Evolutionary conservation across 2,797 vertebrate genomes (phyloP).

Genomic region (Cottoperca gobio): DNA sequence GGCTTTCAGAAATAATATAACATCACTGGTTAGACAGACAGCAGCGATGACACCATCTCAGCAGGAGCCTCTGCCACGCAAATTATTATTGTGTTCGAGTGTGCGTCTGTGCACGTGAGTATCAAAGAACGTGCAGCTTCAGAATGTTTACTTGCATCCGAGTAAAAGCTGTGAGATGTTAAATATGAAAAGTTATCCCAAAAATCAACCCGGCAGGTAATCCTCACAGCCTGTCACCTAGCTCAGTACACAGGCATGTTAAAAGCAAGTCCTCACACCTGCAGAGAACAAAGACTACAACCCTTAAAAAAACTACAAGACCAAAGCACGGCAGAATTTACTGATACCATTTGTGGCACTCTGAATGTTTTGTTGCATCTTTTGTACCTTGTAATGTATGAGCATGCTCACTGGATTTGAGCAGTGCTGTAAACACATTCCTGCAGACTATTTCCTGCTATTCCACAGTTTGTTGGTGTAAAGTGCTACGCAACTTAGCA

Average conservation of each 20-base stretch:
- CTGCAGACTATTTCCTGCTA: background rate
- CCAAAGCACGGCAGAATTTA: background rate
- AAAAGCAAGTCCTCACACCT: constrained; percentile 8
- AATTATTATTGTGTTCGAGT: constrained; percentile 3
- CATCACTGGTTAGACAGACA: constrained; percentile 39
- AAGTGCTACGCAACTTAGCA: background rate
- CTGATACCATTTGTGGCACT: background rate
- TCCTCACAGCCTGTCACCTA: constrained; percentile 9
- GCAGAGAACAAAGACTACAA: constrained; percentile 9
- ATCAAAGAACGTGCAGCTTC: constrained; percentile 6
- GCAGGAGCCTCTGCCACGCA: constrained; percentile 1
- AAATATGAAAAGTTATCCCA: constrained; percentile 8
- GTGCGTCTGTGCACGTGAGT: constrained; percentile 14
- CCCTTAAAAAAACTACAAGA: background rate
- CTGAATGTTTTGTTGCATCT: background rate
- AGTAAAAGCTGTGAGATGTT: constrained; percentile 43
- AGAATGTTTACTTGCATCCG: constrained; percentile 37
- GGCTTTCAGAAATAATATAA: constrained; percentile 42
- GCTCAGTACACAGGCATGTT: background rate
- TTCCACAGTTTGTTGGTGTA: background rate
- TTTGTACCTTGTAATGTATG: background rate
- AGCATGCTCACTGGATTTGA: background rate
- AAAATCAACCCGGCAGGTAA: constrained; percentile 33
- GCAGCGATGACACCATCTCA: constrained; percentile 18
- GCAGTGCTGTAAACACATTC: background rate